phyloP scores from a whole-genome alignment of 1,140 invertebrate genomes.

The Watersipora subatra region DNA sequence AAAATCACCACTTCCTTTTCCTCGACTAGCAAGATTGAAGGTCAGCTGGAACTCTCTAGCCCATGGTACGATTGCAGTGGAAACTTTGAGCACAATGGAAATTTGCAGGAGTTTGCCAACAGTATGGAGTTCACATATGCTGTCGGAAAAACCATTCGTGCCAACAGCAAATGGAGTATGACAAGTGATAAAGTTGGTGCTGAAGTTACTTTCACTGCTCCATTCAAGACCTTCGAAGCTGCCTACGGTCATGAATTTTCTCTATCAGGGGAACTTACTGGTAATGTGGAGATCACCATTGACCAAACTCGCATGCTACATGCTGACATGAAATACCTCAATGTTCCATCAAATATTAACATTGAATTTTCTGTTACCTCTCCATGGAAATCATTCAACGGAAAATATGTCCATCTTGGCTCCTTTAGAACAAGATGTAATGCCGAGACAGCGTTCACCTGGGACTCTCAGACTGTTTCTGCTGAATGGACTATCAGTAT shows the following conservation, averaged over 20 bases:
- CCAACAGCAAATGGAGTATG: background rate
- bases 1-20: background rate
- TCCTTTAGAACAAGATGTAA: background rate
- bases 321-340: background rate
- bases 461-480: background rate
- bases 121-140: background rate
- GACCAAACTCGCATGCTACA: background rate
- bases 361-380: background rate
- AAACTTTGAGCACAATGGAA: background rate
- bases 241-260: background rate
- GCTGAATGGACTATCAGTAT: background rate
- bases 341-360: background rate
- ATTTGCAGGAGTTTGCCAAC: background rate
- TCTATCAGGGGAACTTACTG: background rate
- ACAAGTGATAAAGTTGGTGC: background rate
- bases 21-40: background rate
- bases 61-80: background rate
- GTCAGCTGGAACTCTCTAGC: background rate
- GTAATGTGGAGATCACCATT: background rate
- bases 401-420: background rate
- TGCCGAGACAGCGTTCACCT: background rate
- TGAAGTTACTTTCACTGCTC: background rate
- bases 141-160: background rate
- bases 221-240: background rate
- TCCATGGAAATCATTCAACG: background rate